These are phyloP conservation scores for Drosophila navojoa DNA, from an alignment of 1,140 invertebrate genomes.

Conservation along the genomic window DNA sequence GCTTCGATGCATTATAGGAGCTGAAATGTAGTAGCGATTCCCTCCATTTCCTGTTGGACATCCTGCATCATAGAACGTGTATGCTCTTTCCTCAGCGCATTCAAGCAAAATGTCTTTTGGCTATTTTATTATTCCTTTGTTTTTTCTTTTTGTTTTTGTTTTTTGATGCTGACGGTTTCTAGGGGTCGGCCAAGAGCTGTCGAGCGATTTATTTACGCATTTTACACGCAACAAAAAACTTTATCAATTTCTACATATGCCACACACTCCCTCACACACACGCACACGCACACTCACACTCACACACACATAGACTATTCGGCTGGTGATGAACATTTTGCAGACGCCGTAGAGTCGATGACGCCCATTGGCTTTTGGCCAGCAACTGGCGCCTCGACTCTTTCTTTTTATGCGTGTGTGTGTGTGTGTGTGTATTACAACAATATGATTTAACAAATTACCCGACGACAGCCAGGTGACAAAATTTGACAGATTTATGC, in stretches of 20 bases:
- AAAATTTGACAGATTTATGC: conserved; percentile 60
- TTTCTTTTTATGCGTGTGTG: conserved; percentile 25
- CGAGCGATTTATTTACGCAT: conserved; percentile 52
- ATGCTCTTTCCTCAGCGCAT: background rate
- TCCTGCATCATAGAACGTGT: background rate
- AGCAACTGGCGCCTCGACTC: conserved; percentile 5
- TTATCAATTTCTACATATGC: conserved; percentile 50
- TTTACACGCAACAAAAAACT: conserved; percentile 47
- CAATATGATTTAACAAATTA: conserved; percentile 61
- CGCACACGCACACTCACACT: conserved; percentile 3
- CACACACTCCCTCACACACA: conserved; percentile 22
- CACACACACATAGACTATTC: background rate
- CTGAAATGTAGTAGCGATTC: too few species aligned
- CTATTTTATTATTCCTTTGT: background rate
- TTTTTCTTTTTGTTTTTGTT: conserved; percentile 2
- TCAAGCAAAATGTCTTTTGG: conserved; percentile 28
- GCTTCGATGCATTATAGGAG: too few species aligned
- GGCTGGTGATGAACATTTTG: conserved; percentile 4
- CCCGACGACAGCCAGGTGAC: conserved; percentile 62
- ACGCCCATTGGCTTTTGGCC: conserved; percentile 27
- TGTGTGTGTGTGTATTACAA: conserved; percentile 30
- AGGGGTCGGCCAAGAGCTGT: conserved; percentile 34
- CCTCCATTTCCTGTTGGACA: too few species aligned
- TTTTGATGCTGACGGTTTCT: conserved; percentile 16
- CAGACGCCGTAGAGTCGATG: conserved; percentile 29